Base-by-base conservation (phyloP, 2,888 invertebrate species). In the Lottia scabra region DNA sequence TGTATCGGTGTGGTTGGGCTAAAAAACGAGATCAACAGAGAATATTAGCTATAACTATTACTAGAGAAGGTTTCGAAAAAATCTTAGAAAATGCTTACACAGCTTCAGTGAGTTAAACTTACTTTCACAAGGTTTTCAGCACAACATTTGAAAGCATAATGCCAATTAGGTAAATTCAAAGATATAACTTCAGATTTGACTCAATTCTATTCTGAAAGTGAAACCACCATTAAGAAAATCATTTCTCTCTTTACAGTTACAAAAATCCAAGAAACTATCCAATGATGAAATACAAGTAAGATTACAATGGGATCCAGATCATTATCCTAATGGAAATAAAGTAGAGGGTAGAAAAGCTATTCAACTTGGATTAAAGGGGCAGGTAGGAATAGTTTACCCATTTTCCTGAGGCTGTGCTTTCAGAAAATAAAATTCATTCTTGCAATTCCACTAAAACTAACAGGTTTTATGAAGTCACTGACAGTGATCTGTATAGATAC, bases 1-100 rank as follows among this genome's bases (percentile, higher is more conserved):
- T 86, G 85, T 86, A 86, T 65, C 78, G 87, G n/a, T 83, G 83
- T 78, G 86, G 87, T 2, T 87, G 87, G 87, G 85, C 84, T 0
- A 77, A 80, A 12, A 87, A 87, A 74, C 44, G 64, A 16, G 76
- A 83, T 45, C 87, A 87, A 75, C 80, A 86, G 65, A 68, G 81
- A 48, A 81, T 87, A 10, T 70, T 87, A 23, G 87, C 87, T 16
- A 76, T 87, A 5, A 72, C 79, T 23, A 79, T 87, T 44, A 80
- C 76, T 8, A 71, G 80, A 45, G 72, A 75, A 8, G 85, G 82
- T 5, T 87, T 86, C 67, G 81, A 86, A 5, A 70, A 79, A 27
- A 86, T 87, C 38, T 74, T 87, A 23, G 72, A 76, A 4, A 78
- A 80, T 63, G 84, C 87, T 19, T 80, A 75, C 48, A 83, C 83